These are phyloP conservation scores for Leptoclinus maculatus DNA, from an alignment of 2,797 vertebrate species.

Conservation along the genomic window DNA sequence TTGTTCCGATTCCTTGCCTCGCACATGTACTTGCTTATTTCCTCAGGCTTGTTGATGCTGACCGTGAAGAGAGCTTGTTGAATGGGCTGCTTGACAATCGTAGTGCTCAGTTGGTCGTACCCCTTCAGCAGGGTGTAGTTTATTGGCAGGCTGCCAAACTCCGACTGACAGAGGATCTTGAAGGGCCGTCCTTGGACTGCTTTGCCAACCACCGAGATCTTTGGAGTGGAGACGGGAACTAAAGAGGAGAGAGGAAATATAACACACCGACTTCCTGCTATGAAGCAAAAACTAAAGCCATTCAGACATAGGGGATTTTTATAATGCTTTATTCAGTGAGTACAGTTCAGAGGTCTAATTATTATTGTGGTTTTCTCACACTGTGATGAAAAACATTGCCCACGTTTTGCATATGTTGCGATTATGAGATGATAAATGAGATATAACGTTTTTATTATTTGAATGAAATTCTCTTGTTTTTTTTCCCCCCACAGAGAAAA, in stretches of 20 bases:
- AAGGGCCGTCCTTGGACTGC: slow-evolving; percentile 66
- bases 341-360: not conserved
- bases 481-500: too few relatives aligned
- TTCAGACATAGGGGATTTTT: not conserved
- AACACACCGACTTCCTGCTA: not conserved
- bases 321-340: too few relatives aligned
- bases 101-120: accelerated
- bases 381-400: not conserved
- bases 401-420: not conserved
- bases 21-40: slow-evolving; percentile 69
- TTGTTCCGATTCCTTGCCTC: slow-evolving; percentile 64
- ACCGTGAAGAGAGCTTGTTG: slow-evolving; percentile 62
- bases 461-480: too few relatives aligned
- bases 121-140: slow-evolving; percentile 72
- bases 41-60: slow-evolving; percentile 29
- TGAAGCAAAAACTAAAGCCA: not conserved
- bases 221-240: slow-evolving; percentile 68
- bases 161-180: slow-evolving; percentile 71
- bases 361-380: not conserved
- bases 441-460: too few relatives aligned
- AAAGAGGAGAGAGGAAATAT: not conserved
- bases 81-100: accelerated
- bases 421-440: not conserved
- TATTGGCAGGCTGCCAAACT: slow-evolving; percentile 78
- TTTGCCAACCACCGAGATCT: slow-evolving; percentile 47